phyloP scores from a whole-genome alignment of 37 sponge, comb jelly and placozoan species.

The Axinella damicornis region DNA sequence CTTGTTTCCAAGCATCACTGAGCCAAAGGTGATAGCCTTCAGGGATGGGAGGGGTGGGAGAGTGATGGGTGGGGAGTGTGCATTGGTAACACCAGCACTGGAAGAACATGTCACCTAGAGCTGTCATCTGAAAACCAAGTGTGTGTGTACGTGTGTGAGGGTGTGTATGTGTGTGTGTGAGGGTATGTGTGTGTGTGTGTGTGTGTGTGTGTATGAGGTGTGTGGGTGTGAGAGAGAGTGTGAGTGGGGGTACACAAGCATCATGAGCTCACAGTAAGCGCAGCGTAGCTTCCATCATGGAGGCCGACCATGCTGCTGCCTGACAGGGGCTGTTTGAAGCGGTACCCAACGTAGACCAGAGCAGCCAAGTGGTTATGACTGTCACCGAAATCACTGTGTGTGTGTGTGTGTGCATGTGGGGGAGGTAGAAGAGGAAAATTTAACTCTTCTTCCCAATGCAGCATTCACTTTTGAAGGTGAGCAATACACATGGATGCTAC shows the following conservation, averaged over 20 bases:
- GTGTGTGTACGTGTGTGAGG: too few relatives aligned
- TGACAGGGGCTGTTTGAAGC: not conserved
- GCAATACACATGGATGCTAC: too few relatives aligned
- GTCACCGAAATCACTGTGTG: not conserved
- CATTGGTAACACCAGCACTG: constrained; percentile 32
- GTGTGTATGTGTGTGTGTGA: too few relatives aligned
- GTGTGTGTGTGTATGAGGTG: too few relatives aligned
- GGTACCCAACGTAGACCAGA: not conserved
- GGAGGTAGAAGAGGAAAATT: not conserved
- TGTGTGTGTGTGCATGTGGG: too few relatives aligned
- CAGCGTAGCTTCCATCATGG: too few relatives aligned
- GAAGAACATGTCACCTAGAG: constrained; percentile 38
- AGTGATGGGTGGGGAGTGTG: not conserved
- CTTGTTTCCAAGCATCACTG: constrained; percentile 12
- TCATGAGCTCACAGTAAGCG: too few relatives aligned
- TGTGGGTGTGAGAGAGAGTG: too few relatives aligned
- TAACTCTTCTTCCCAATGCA: too few relatives aligned
- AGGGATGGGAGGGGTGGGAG: not conserved
- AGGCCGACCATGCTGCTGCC: constrained; percentile 2
- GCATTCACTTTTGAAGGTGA: too few relatives aligned
- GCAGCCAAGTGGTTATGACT: not conserved
- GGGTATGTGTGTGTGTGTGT: too few relatives aligned
- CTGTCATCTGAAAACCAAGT: constrained; percentile 31
- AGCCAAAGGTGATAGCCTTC: constrained; percentile 18
- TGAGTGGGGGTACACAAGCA: too few relatives aligned